phyloP scores from a whole-genome alignment of 2,797 vertebrate genomes.

The Phoebastria nigripes region DNA sequence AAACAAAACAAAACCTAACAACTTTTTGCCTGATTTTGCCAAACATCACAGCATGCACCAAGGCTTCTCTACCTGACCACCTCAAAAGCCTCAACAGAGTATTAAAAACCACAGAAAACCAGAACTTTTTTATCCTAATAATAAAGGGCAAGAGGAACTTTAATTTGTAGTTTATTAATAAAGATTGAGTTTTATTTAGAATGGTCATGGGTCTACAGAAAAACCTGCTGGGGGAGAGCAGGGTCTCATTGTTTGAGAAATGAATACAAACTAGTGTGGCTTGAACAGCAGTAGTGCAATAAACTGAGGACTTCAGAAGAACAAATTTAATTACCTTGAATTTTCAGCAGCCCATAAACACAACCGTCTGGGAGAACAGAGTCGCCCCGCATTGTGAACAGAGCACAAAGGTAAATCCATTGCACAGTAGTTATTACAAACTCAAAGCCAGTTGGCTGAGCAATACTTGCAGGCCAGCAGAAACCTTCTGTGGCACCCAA shows the following conservation, averaged over 20 bases:
- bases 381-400: background rate
- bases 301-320: conserved; percentile 80
- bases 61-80: background rate
- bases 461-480: conserved; percentile 69
- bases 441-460: conserved; percentile 69
- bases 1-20: background rate
- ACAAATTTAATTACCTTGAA: conserved; percentile 63
- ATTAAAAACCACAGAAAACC: background rate
- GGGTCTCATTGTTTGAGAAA: background rate
- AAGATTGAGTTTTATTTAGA: background rate
- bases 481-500: conserved; percentile 71
- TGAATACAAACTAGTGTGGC: background rate
- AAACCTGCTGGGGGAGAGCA: background rate
- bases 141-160: background rate
- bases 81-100: background rate
- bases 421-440: background rate
- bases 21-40: background rate
- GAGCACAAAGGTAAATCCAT: background rate
- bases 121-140: background rate
- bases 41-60: background rate
- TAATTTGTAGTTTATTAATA: background rate
- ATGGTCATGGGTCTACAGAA: background rate
- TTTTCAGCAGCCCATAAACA: conserved; percentile 84
- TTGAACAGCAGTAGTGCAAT: conserved; percentile 22
- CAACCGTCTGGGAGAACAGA: conserved; percentile 74